Evolutionary conservation across 2,797 vertebrate species (phyloP).

Genomic region (Pseudochaenichthys georgianus): DNA sequence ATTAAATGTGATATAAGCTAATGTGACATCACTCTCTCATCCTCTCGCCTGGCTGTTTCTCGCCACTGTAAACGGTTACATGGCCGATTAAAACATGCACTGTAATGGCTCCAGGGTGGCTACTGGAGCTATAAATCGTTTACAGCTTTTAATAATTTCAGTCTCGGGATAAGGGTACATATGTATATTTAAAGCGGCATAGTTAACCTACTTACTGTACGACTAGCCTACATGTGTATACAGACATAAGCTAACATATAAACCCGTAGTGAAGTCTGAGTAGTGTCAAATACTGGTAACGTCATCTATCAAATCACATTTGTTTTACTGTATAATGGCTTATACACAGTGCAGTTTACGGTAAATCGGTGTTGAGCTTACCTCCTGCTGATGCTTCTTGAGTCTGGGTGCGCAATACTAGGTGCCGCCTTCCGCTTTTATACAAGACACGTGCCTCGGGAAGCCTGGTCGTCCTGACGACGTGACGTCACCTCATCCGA

Average conservation of each 20-base stretch:
- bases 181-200: not conserved
- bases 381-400: slow-evolving; percentile 66
- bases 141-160: not conserved
- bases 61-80: not conserved
- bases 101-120: not conserved
- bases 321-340: fast-evolving
- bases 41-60: too few species aligned
- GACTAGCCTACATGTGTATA: not conserved
- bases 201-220: not conserved
- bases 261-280: not conserved
- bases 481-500: slow-evolving; percentile 76
- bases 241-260: not conserved
- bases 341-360: not conserved
- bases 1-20: not conserved
- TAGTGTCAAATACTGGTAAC: not conserved
- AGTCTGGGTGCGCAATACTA: slow-evolving; percentile 60
- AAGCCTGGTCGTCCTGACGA: slow-evolving; percentile 68
- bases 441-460: slow-evolving; percentile 65
- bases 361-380: slow-evolving; percentile 42
- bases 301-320: fast-evolving
- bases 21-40: not conserved
- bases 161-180: not conserved
- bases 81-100: not conserved
- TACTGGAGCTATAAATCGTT: not conserved
- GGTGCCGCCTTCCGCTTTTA: slow-evolving; percentile 51